These are phyloP conservation scores for Tylochromis polylepis DNA, from an alignment of 2,113 vertebrate genomes.

Conservation along the genomic window DNA sequence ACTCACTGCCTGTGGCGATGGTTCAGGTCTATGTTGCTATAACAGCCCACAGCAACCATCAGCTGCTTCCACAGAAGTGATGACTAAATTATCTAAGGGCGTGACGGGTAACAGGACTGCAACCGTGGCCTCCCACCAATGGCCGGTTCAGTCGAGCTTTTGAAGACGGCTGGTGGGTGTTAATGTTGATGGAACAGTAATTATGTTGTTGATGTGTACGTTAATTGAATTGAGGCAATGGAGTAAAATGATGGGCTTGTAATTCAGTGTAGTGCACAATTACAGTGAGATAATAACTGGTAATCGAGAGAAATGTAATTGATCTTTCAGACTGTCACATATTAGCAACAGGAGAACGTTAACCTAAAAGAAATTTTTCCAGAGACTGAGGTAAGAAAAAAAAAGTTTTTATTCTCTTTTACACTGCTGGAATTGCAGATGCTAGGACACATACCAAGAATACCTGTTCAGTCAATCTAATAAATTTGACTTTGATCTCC, in stretches of 20 bases:
- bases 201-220: slow-evolving; percentile 31
- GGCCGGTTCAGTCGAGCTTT: background rate
- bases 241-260: slow-evolving; percentile 21
- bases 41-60: slow-evolving; percentile 35
- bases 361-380: background rate
- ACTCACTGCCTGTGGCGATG: slow-evolving; percentile 30
- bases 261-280: background rate
- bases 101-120: background rate
- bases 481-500: background rate
- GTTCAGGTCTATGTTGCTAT: slow-evolving; percentile 26
- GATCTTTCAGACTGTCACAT: background rate
- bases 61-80: slow-evolving; percentile 41
- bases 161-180: slow-evolving; percentile 23
- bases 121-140: background rate
- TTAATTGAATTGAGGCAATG: slow-evolving; percentile 41
- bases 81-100: slow-evolving; percentile 38
- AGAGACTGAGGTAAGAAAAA: background rate
- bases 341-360: background rate
- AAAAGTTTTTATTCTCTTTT: background rate
- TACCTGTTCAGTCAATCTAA: background rate
- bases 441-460: background rate
- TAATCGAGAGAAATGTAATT: background rate
- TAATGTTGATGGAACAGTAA: slow-evolving; percentile 29
- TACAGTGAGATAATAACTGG: slow-evolving; percentile 1
- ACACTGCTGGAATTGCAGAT: background rate